These are phyloP conservation scores for Corythoichthys haematopterus DNA, from an alignment of 2,113 vertebrate genomes.

Conservation along the genomic window DNA sequence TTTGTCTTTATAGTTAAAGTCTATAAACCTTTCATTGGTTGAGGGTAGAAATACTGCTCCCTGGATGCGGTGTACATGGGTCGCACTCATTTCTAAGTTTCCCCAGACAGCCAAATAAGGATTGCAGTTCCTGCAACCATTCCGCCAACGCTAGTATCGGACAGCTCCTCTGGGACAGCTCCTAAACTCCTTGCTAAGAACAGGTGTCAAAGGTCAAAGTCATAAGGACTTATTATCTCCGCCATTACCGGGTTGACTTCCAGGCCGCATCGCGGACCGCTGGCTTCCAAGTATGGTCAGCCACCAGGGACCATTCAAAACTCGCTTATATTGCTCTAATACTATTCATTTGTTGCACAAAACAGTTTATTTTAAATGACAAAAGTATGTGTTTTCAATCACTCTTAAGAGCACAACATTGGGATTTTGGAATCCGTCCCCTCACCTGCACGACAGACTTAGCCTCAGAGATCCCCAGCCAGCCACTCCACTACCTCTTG, in stretches of 20 bases:
- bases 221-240: slow-evolving; percentile 63
- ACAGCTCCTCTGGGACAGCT: slow-evolving; percentile 67
- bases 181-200: slow-evolving; percentile 66
- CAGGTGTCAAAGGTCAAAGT: slow-evolving; percentile 68
- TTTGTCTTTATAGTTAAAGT: slow-evolving; percentile 91
- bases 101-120: slow-evolving; percentile 44
- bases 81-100: slow-evolving; percentile 39
- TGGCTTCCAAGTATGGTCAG: slow-evolving; percentile 39
- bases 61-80: slow-evolving; percentile 80
- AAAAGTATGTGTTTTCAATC: slow-evolving; percentile 11
- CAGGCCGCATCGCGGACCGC: slow-evolving; percentile 43
- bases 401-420: slow-evolving; percentile 33
- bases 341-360: neutral
- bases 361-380: neutral
- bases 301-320: slow-evolving; percentile 22
- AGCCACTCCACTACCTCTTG: slow-evolving; percentile 24
- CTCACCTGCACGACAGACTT: slow-evolving; percentile 68
- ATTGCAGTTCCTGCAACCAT: slow-evolving; percentile 23
- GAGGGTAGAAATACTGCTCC: slow-evolving; percentile 87
- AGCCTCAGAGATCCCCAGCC: slow-evolving; percentile 40
- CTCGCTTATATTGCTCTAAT: slow-evolving; percentile 3
- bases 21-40: slow-evolving; percentile 92
- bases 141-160: slow-evolving; percentile 47
- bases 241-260: slow-evolving; percentile 50
- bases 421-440: slow-evolving; percentile 43